A percentile compares a stretch with the other conserved stretches of the same genome.
These are phyloP conservation scores for Leptestheria dahalacensis DNA, from an alignment of 1,140 invertebrate genomes.

Conservation along the genomic window DNA sequence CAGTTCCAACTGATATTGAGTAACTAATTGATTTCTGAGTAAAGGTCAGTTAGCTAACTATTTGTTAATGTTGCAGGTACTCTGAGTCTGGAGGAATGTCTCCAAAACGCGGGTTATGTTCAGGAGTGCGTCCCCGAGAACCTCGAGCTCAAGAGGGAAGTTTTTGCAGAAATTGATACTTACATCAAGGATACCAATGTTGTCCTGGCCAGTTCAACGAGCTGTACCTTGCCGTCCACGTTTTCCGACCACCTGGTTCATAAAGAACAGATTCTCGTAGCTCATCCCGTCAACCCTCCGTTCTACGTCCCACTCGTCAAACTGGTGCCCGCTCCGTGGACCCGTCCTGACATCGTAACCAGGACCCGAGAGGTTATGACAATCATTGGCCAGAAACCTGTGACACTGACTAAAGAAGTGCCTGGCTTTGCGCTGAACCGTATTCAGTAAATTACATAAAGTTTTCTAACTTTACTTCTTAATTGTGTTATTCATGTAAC, in stretches of 20 bases:
- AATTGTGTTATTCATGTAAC: too few relatives aligned
- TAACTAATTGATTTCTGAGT: conserved; percentile 25
- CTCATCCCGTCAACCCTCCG: conserved; percentile 90
- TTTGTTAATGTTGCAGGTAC: conserved; percentile 34
- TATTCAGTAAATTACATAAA: conserved; percentile 50
- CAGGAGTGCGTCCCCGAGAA: conserved; percentile 89
- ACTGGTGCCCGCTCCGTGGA: conserved; percentile 85
- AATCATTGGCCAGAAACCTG: conserved; percentile 79
- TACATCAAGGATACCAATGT: conserved; percentile 42
- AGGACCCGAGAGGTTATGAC: conserved; percentile 60
- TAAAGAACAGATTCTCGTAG: conserved; percentile 55
- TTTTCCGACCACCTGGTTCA: conserved; percentile 67
- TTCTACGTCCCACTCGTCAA: conserved; percentile 90
- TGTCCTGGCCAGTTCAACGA: conserved; percentile 79
- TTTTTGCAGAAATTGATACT: conserved; percentile 61
- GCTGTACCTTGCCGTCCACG: conserved; percentile 69
- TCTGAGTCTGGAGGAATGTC: conserved; percentile 42
- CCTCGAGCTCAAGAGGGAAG: conserved; percentile 63
- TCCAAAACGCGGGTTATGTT: conserved; percentile 54
- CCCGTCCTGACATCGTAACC: conserved; percentile 45
- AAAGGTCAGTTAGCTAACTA: not conserved
- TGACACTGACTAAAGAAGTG: conserved; percentile 67
- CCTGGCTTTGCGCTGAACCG: conserved; percentile 86
- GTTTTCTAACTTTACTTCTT: too few relatives aligned
- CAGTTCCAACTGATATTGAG: conserved; percentile 66